Conservation (phyloP, 2,888 invertebrate genomes). For the Onchidella celtica region DNA sequence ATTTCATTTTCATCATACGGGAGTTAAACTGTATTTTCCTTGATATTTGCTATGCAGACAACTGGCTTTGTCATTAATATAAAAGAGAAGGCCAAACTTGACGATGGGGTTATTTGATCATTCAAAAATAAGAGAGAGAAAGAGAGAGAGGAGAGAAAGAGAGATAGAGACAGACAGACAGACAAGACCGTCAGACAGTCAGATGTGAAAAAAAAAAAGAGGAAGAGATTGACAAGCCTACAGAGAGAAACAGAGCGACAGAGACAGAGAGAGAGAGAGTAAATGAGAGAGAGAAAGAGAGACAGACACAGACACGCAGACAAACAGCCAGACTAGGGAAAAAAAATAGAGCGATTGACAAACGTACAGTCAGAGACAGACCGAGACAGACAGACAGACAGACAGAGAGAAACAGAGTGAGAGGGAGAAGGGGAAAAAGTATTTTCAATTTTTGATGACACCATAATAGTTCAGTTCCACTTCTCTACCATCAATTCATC, state of each 20-base stretch:
- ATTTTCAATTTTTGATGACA: no score
- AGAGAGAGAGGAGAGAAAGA: conserved; percentile 18
- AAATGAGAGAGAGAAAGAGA: conserved; percentile 14
- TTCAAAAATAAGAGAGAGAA: not conserved
- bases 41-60: no score
- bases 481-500: no score
- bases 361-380: not conserved
- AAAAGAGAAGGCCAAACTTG: no score
- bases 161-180: not conserved
- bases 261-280: conserved; percentile 22
- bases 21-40: no score
- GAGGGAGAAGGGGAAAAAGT: not conserved
- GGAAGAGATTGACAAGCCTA: not conserved
- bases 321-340: not conserved
- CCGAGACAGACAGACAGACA: not conserved
- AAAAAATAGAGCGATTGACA: not conserved
- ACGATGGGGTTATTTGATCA: no score
- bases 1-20: no score
- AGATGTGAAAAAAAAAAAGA: not conserved
- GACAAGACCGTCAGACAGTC: not conserved
- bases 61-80: no score
- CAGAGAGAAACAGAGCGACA: conserved; percentile 3
- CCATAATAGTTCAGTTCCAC: no score
- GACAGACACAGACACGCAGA: not conserved
- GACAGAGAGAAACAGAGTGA: not conserved